These are phyloP conservation scores for Pyxicephalus adspersus DNA, from an alignment of 2,113 vertebrate genomes.

Conservation along the genomic window DNA sequence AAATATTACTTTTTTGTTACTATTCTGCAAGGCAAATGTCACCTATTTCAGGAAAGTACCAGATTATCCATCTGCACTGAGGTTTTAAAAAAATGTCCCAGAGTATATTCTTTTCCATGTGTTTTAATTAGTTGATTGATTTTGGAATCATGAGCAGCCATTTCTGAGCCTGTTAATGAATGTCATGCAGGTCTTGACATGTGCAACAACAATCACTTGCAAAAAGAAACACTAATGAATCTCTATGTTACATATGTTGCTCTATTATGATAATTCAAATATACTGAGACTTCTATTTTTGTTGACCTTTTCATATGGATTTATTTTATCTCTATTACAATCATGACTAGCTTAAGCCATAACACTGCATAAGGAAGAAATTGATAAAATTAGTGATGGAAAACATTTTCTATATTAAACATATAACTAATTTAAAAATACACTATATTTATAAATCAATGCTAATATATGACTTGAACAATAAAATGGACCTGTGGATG, in stretches of 20 bases:
- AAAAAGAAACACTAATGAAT: neutral
- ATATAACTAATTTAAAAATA: neutral
- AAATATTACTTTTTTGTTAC: no score
- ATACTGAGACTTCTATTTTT: neutral
- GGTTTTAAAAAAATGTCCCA: no score
- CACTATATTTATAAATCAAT: neutral
- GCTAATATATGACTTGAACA: no score
- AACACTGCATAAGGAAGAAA: neutral
- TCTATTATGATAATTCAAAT: neutral
- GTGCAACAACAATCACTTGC: neutral
- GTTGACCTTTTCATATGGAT: neutral
- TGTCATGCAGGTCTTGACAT: neutral
- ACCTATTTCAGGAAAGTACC: no score
- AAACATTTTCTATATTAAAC: neutral
- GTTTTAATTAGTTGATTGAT: conserved; percentile 7
- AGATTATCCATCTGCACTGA: no score
- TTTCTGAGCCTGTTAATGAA: neutral
- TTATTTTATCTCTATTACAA: neutral
- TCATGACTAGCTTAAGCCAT: neutral
- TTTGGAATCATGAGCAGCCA: neutral
- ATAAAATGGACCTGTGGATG: no score
- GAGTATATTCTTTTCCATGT: neutral
- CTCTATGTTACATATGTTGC: neutral
- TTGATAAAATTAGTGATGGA: neutral
- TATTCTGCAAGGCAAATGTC: no score